phyloP scores from a whole-genome alignment of 1,140 invertebrate genomes.

The Drosophila setifemur region DNA sequence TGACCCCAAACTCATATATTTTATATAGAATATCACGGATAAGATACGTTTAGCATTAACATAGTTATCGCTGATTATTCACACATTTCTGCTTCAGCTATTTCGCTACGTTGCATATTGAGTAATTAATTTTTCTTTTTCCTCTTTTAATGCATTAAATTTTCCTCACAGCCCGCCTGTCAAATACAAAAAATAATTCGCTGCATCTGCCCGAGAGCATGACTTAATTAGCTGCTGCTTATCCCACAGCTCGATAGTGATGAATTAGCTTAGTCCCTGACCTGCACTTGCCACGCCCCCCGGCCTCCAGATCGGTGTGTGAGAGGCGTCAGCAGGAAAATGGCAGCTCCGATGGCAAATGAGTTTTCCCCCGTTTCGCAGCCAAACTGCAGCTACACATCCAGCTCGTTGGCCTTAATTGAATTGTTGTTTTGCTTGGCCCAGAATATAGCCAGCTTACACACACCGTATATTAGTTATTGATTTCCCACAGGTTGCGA shows the following conservation, averaged over 20 bases:
- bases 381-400: slow-evolving; percentile 10
- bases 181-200: slow-evolving; percentile 17
- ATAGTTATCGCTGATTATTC: background rate
- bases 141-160: slow-evolving; percentile 10
- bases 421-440: slow-evolving; percentile 53
- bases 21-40: no score
- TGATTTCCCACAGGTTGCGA: slow-evolving; percentile 49
- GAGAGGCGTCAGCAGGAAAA: background rate
- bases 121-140: background rate
- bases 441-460: slow-evolving; percentile 16
- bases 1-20: no score
- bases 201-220: background rate
- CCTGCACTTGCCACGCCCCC: background rate
- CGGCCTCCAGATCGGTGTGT: no score
- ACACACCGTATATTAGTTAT: slow-evolving; percentile 47
- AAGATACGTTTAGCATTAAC: no score
- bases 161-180: background rate
- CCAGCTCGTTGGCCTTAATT: slow-evolving; percentile 61
- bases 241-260: slow-evolving; percentile 15
- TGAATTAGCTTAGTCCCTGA: slow-evolving; percentile 13
- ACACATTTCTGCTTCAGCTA: background rate
- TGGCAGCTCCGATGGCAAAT: slow-evolving; percentile 29
- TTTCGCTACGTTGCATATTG: background rate
- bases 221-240: slow-evolving; percentile 30
- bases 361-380: slow-evolving; percentile 19